Conservation (phyloP, 1,140 invertebrate species). For the Eufriesea mexicana region DNA sequence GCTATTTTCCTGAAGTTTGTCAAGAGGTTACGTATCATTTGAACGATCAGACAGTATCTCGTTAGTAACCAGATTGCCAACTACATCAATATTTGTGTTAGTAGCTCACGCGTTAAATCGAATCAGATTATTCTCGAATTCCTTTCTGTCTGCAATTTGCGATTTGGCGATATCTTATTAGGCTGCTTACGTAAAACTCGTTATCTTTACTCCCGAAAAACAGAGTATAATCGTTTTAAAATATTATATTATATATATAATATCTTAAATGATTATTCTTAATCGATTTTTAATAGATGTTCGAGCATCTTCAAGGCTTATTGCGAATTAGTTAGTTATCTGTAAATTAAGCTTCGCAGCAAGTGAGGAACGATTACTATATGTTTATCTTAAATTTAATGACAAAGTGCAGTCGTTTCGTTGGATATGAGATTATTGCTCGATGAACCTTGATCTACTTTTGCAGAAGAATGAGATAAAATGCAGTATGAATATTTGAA, state of each 20-base stretch:
- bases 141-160: neutral
- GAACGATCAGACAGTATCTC: neutral
- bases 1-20: neutral
- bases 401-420: neutral
- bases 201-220: neutral
- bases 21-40: neutral
- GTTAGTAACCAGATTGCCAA: neutral
- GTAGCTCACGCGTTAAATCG: too few relatives aligned
- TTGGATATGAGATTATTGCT: neutral
- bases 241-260: neutral
- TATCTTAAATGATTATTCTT: neutral
- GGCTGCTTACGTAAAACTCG: neutral
- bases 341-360: too few relatives aligned
- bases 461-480: neutral
- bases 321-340: neutral
- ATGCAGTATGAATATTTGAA: neutral
- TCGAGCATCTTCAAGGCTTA: neutral
- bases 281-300: neutral
- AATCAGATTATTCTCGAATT: neutral
- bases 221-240: neutral
- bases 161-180: neutral
- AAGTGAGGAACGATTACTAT: neutral
- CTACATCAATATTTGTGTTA: neutral
- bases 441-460: constrained; percentile 6
- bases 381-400: neutral